Conservation (phyloP, 1,140 invertebrate genomes). For the Lepidostoma basale region DNA sequence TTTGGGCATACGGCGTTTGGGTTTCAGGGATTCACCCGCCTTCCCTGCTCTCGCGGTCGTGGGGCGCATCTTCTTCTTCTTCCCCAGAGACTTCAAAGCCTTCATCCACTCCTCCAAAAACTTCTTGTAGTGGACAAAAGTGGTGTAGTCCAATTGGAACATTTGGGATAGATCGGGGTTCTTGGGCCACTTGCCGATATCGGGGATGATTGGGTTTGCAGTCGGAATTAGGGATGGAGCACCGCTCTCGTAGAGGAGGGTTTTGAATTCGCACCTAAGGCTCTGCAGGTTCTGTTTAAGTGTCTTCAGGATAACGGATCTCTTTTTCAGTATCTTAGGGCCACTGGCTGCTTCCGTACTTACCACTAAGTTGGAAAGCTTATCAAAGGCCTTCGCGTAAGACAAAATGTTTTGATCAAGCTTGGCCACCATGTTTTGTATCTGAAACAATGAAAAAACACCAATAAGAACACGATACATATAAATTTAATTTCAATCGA, state of each 20-base stretch:
- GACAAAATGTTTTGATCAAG: background rate
- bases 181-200: background rate
- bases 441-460: constrained; percentile 35
- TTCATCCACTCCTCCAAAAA: constrained; percentile 26
- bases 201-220: background rate
- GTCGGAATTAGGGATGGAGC: background rate
- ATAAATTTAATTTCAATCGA: no score
- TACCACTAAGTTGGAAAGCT: background rate
- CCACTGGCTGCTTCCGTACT: background rate
- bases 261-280: constrained; percentile 31
- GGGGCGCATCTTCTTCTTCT: background rate
- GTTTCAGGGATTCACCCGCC: background rate
- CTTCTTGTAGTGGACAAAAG: background rate
- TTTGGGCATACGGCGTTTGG: background rate
- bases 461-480: no score
- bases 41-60: background rate
- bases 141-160: constrained; percentile 3
- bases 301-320: background rate
- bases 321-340: background rate
- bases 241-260: background rate
- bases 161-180: constrained; percentile 7
- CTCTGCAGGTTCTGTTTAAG: background rate
- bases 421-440: constrained; percentile 5
- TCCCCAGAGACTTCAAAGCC: background rate
- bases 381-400: constrained; percentile 19